Evolutionary conservation across 2,888 invertebrate species (phyloP), one percentile per base, ranked within the genome.

Genomic region (Fragum whitleyi): DNA sequence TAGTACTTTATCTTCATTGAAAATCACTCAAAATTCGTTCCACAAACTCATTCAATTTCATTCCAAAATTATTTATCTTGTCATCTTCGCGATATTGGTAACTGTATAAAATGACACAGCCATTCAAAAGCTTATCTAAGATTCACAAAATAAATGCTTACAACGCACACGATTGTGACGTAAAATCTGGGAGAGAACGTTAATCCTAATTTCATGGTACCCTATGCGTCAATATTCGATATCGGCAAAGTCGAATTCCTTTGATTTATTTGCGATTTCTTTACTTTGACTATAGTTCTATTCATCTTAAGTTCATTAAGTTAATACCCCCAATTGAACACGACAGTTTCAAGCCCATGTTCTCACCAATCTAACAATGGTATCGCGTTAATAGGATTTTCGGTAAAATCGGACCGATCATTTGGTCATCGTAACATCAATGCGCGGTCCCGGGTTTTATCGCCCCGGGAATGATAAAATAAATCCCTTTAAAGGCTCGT

Each of bases 361-460:
- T 83, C 83, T 74, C 83, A 83, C 83, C 79, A 55, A n/a, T 51
- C 21, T 9, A n/a, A 77, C 73, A 80, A 80, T 77, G 47, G 47
- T 83, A 80, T 83, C 79, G 59, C 23, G n/a, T 47, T 83, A 83
- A 83, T 83, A 77, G 80, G 83, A 79, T 83, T 83, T 72, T 65
- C 61, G 51, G 6, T 32, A 74, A 77, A 77, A 77, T 74, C 59
- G 68, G 74, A 19, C 28, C 77, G 77, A 80, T 77, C 72, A 42
- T 9, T 26, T 19, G 53, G 67, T 53, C 71, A 72, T 65, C 14
- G 23, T 55, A 16, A 77, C 83, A 75, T 83, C 83, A 80, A 72
- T 77, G 61, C 57, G 42, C 55, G 36, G 76, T 79, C 74, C 62
- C 62, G 77, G 21, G 69, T 80, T 42, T 77, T 77, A 75, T 73